phyloP scores from a whole-genome alignment of 2,888 invertebrate genomes.

The Drosophila formosana region DNA sequence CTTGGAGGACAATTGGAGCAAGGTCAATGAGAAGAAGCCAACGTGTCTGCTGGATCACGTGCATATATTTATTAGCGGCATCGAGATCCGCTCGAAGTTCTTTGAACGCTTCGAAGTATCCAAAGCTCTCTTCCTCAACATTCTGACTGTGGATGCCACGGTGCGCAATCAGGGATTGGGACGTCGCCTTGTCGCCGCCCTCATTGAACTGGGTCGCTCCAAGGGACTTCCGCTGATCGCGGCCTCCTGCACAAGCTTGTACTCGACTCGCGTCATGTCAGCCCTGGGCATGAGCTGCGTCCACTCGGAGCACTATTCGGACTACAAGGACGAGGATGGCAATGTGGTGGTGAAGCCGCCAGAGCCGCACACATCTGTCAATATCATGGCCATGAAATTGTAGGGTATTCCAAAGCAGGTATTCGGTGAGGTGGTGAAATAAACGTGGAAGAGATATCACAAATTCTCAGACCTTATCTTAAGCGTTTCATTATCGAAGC shows the following conservation, averaged over 20 bases:
- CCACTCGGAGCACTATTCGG: constrained; percentile 49
- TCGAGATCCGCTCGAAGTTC: constrained; percentile 59
- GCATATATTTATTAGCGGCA: constrained; percentile 56
- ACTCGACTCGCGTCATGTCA: constrained; percentile 65
- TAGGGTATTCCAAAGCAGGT: constrained; percentile 5
- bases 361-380: constrained; percentile 54
- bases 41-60: constrained; percentile 51
- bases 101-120: constrained; percentile 10
- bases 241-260: constrained; percentile 72
- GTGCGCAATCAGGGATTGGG: constrained; percentile 68
- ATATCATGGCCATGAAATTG: constrained; percentile 51
- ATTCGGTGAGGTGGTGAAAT: background rate
- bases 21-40: constrained; percentile 27
- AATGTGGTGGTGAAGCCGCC: constrained; percentile 64
- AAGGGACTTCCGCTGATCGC: constrained; percentile 56
- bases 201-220: constrained; percentile 59
- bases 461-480: background rate
- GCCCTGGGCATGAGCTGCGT: constrained; percentile 63
- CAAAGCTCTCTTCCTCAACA: constrained; percentile 56
- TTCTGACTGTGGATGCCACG: constrained; percentile 48
- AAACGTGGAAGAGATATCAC: background rate
- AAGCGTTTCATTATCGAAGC: background rate
- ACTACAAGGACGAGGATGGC: constrained; percentile 61
- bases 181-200: constrained; percentile 53
- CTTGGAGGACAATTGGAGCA: constrained; percentile 39